These are phyloP conservation scores for Caretta caretta DNA, from an alignment of 2,113 vertebrate species.

Conservation along the genomic window DNA sequence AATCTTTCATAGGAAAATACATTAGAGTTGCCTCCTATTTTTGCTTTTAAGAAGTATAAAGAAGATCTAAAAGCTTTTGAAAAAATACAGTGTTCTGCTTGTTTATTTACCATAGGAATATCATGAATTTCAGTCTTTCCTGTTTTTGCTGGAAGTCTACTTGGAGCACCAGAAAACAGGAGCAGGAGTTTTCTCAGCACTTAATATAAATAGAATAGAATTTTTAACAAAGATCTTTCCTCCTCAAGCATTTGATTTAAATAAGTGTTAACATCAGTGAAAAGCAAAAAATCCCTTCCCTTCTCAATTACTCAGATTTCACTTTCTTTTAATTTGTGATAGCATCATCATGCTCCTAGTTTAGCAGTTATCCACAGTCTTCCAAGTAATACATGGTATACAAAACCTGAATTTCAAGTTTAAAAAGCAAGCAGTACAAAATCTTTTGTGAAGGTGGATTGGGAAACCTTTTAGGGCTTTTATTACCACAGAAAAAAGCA, in stretches of 20 bases:
- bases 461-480: neutral
- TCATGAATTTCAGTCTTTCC: neutral
- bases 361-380: neutral
- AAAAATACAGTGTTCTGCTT: neutral
- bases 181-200: neutral
- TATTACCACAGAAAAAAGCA: neutral
- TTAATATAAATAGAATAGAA: neutral
- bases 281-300: neutral
- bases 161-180: neutral
- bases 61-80: too few species aligned
- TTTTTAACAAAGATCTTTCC: neutral
- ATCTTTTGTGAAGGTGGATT: neutral
- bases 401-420: neutral
- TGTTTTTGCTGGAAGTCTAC: neutral
- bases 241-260: neutral
- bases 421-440: constrained; percentile 5
- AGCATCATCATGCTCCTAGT: neutral
- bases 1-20: neutral
- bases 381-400: neutral
- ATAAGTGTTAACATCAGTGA: neutral
- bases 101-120: neutral
- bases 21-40: neutral
- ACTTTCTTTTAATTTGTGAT: neutral
- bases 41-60: neutral
- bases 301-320: neutral